These are phyloP conservation scores for Tridacna crocea DNA, from an alignment of 2,888 invertebrate species.

Conservation along the genomic window DNA sequence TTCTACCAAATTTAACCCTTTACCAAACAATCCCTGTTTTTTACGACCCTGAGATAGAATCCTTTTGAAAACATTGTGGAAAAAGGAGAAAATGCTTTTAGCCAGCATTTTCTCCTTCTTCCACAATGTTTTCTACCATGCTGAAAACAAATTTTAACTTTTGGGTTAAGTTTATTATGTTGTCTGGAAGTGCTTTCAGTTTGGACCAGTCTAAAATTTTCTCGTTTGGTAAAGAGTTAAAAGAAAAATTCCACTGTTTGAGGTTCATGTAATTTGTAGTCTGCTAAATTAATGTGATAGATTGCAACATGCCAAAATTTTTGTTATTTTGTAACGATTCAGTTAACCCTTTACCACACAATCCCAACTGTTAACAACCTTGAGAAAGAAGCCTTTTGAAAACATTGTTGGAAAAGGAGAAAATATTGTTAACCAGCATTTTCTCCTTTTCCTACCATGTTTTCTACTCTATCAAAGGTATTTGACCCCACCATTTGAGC, in stretches of 20 bases:
- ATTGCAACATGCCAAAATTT: too few relatives aligned
- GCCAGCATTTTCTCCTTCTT: too few relatives aligned
- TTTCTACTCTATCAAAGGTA: neutral
- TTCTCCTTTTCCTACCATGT: neutral
- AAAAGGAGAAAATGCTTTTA: too few relatives aligned
- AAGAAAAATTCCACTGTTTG: neutral
- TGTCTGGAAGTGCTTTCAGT: neutral
- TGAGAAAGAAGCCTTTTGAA: neutral
- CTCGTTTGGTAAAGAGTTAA: neutral
- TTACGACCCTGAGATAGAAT: too few relatives aligned
- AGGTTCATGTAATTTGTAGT: too few relatives aligned
- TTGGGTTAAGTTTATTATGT: neutral
- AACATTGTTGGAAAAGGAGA: neutral
- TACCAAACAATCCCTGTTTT: too few relatives aligned
- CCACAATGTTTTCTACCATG: too few relatives aligned
- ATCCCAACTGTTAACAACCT: too few relatives aligned
- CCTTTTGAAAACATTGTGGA: too few relatives aligned
- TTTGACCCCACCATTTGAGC: neutral
- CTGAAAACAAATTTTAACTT: neutral
- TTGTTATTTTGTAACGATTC: neutral
- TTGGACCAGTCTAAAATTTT: neutral
- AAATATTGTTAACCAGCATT: neutral
- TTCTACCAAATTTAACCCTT: too few relatives aligned
- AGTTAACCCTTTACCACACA: neutral
- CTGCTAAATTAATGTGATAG: too few relatives aligned